Base-by-base conservation (phyloP, 2,797 vertebrate species). In the Takifugu rubripes region DNA sequence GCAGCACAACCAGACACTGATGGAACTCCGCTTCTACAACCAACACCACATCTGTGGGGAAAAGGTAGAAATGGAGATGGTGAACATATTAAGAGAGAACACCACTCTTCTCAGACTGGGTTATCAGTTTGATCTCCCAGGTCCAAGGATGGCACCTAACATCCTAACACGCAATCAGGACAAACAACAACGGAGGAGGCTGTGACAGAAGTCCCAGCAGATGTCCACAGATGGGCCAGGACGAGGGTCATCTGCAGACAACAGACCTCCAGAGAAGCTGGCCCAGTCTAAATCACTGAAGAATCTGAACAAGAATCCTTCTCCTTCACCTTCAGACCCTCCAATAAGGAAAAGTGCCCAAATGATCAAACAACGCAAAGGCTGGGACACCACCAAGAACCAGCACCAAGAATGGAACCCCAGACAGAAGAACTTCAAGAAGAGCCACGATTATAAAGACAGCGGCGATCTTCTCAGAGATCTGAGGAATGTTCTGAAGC, bases 51-150 rank as follows among this genome's bases (percentile, higher is more conserved):
- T 96, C 56, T 93, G 94, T 69, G 94, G 95, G 40, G 93, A 93
- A 49, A 93, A 94, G 74, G 94, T 92, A 24, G 94, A 96, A 89
- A 96, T 96, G 94, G 94, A 96, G 83, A 94, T 95, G 72, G 93
- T 91, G 50, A 91, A 90, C 75, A 70, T 97, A 50, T 66, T 97
- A 56, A 89, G 89, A 72, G 93, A 94, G 3, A 97, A 97, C 82
- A 89, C 81, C 12, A 95, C 93, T 3, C 79, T 97, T 67, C 87
- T 97, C 31, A 93, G 94, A 74, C 83, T 96, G 15, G 94, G 95
- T 2, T 96, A 97, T 77, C 95, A 95, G 54, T 97, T 96, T 58
- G 93, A 96, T 65, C 93, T 97, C 8, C 91, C 95, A 2, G 94
- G 95, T 7, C 94, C 95, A 47, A 89, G 95, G 56, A 95, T 96